Base-by-base conservation (phyloP, 2,797 vertebrate species). In the Perdix hodgsoniae region DNA sequence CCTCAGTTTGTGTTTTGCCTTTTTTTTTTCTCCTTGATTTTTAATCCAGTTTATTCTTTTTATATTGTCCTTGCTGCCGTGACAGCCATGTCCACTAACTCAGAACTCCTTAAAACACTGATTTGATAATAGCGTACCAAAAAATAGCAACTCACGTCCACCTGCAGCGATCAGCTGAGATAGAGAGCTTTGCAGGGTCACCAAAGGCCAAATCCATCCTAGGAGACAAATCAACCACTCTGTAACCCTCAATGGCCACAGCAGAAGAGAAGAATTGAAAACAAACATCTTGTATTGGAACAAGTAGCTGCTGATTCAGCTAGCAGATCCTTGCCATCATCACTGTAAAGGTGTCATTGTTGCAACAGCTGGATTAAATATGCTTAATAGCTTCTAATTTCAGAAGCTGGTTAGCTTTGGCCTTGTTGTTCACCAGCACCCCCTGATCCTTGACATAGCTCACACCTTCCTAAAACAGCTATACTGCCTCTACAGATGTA, bases 341-440 rank as follows among this genome's bases (percentile, higher is more conserved):
- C 19, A 5, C 35, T 44, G 35, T 42, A 70, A 56, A 33, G 2
- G 0, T 35, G 60, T 21, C 44, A 18, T 82, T 80, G 39, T 39
- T 22, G 1, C 9, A 24, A 14, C 40, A 64, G 14, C 67, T 84
- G 77, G 42, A 77, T 64, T 90, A 39, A 80, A 37, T 39, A 52
- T 44, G 52, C 59, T 79, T 67, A 45, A 88, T 23, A 86, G 88
- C 27, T 71, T 49, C 91, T 88, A 80, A 86, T 94, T 92, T 72
- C 80, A 84, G 71, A 91, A 91, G 83, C 67, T 93, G 73, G 85
- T 91, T 88, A 81, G 61, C 67, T 91, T 84, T 73, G 74, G 88
- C 81, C 83, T 90, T 40, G 7, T 0, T 0, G 78, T 82, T 44
- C 1, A 31, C 67, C 75, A 78, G 67, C 56, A 93, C 50, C 24